Percentiles rank a stretch among this genome's conserved stretches.
Evolutionary conservation across 1,140 invertebrate genomes (phyloP).

Genomic region (Acarapis woodi): DNA sequence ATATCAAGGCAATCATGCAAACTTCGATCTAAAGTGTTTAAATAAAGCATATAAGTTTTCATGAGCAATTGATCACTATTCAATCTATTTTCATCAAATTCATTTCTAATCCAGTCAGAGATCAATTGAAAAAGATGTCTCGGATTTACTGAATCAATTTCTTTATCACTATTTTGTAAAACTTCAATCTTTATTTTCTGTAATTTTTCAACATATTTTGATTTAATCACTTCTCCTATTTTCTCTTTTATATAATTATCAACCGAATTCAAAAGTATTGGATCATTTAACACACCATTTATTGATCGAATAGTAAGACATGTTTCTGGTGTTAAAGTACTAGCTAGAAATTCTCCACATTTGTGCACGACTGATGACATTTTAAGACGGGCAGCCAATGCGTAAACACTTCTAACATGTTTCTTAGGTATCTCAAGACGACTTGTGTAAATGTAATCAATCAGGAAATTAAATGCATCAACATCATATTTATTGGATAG

Average conservation of each 20-base stretch:
- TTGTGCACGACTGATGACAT: constrained; percentile 35
- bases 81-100: constrained; percentile 20
- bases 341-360: constrained; percentile 35
- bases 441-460: constrained; percentile 50
- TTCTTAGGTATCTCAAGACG: constrained; percentile 25
- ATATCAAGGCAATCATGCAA: constrained; percentile 47
- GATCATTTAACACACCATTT: constrained; percentile 30
- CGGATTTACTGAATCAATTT: constrained; percentile 24
- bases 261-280: constrained; percentile 27
- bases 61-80: constrained; percentile 22
- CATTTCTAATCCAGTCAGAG: constrained; percentile 31
- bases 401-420: constrained; percentile 37
- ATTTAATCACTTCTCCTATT: constrained; percentile 27
- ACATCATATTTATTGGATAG: constrained; percentile 28
- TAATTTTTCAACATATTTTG: constrained; percentile 26
- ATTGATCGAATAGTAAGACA: constrained; percentile 32
- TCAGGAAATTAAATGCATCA: constrained; percentile 32
- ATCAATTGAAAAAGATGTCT: constrained; percentile 28
- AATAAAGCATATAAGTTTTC: constrained; percentile 38
- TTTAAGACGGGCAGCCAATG: constrained; percentile 32
- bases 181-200: constrained; percentile 33
- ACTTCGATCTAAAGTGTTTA: constrained; percentile 34
- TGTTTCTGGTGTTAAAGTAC: constrained; percentile 31
- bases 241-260: constrained; percentile 38
- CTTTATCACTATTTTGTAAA: constrained; percentile 28